Conservation (phyloP, 1,140 invertebrate species). For the Drosophila parvula region DNA sequence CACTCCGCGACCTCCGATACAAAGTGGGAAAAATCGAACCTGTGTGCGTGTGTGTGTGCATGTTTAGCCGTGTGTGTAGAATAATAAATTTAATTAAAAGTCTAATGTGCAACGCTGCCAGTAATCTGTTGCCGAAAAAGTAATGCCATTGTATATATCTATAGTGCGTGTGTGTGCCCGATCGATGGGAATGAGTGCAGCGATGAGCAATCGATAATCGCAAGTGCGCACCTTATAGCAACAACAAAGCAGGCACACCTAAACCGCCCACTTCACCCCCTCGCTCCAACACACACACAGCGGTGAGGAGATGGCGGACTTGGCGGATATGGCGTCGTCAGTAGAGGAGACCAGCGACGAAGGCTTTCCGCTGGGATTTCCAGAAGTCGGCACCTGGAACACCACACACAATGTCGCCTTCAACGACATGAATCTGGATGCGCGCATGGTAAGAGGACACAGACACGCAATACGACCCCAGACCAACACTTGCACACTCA, state of each 20-base stretch:
- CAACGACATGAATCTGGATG: constrained; percentile 91
- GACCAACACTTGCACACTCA: not conserved
- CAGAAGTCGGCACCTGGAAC: constrained; percentile 86
- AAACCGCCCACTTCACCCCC: constrained; percentile 9
- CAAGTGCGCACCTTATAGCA: constrained; percentile 23
- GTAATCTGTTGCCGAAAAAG: constrained; percentile 30
- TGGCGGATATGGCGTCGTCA: constrained; percentile 25
- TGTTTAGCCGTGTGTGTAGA: constrained; percentile 31
- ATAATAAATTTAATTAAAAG: constrained; percentile 67
- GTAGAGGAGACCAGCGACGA: constrained; percentile 65
- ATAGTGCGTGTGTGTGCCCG: constrained; percentile 21
- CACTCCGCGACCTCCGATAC: constrained; percentile 68
- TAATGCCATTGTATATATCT: constrained; percentile 51
- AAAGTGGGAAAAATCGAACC: constrained; percentile 81
- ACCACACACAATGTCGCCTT: constrained; percentile 86
- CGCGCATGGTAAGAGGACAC: constrained; percentile 88
- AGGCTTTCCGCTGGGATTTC: constrained; percentile 83
- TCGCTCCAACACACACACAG: constrained; percentile 14
- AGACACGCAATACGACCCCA: constrained; percentile 7
- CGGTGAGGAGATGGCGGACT: constrained; percentile 24
- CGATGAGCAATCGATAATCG: constrained; percentile 33
- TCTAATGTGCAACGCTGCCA: constrained; percentile 46
- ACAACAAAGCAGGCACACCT: constrained; percentile 25
- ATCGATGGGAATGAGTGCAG: constrained; percentile 52
- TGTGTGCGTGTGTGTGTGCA: constrained; percentile 32